Evolutionary conservation across 2,797 vertebrate genomes (phyloP), one percentile per base, ranked within the genome.

Genomic region (Cirrhinus mrigala): DNA sequence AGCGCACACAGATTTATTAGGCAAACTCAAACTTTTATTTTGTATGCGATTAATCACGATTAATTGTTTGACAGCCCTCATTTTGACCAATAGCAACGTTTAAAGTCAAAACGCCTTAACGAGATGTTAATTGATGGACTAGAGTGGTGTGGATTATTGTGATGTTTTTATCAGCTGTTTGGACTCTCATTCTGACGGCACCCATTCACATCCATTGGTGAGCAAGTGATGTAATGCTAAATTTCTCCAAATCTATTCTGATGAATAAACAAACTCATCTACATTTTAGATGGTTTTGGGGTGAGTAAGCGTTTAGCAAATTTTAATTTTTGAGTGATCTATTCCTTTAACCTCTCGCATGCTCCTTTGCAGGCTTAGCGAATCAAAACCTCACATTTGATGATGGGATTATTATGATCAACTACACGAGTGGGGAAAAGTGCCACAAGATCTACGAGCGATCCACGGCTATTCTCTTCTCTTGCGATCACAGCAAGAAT

Each of bases 381-480:
- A 97, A 93, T 81, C 94, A 97, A 92, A 93, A 93, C 69, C 89
- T 99, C 89, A 97, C 92, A 18, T 98, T 95, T 0, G 96, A 97
- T 88, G 97, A 97, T 60, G 97, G 97, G 16, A 90, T 98, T 82
- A 93, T 99, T 86, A 96, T 97, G 92, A 95, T 99, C 84, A 99
- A 99, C 93, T 99, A 97, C 89, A 98, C 97, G 0, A 91, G 29
- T 0, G 98, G 98, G 24, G 97, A 98, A 10, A 89, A 27, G 2
- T 99, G 98, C 87, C 98, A 99, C 84, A 94, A 93, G 64, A 93
- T 98, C 71, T 98, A 97, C 12, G 56, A 95, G 0, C 94, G 98
- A 27, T 97, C 98, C 27, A 99, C 98, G 0, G 94, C 96, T 85
- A 95, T 99, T 91, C 92, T 97, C 50, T 99, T 99, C 92, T 94